Evolutionary conservation across 2,113 vertebrate genomes (phyloP), one percentile per base, ranked within the genome.

Genomic region (Tenebrosternarchus preto): DNA sequence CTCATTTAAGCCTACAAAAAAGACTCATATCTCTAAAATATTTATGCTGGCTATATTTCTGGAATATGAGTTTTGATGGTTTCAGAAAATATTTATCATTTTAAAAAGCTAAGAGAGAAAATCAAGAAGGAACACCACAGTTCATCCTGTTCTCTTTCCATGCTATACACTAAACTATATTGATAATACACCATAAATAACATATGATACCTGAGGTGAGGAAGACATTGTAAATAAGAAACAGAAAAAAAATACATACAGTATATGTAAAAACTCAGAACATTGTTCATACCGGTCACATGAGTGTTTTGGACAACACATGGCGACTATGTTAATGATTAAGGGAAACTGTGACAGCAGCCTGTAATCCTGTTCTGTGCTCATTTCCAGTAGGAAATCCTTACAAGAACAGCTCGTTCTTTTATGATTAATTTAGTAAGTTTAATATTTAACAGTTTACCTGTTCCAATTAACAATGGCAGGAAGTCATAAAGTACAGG

Each of bases 31-130:
- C 33, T 4, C 33, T 6, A 36, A 36, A 36, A 43, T 43, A 8
- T 50, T 50, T 50, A 12, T 50, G 43, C 43, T 50, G 22, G 56
- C 39, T 31, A 61, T 43, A 15, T 33, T 61, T 31, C 73, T 75
- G 55, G 20, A 60, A 59, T 1, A 50, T 50, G 71, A 12, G 36
- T 56, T 53, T 73, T 73, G 27, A 64, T 59, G 53, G 27, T 33
- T 53, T 73, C 71, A 57, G 55, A 57, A 59, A 4, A 31, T 55
- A 59, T 73, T 29, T 27, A 57, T 73, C 33, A 73, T 73, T n/a
- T 33, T 33, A 22, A 43, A 43, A n/a, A n/a, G n/a, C n/a, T n/a
- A n/a, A n/a, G n/a, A n/a, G n/a, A 60, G 11, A 29, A 55, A 11
- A 33, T 36, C 31, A 31, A 39, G 31, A 1, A 59, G 31, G 20